phyloP scores from a whole-genome alignment of 2,888 invertebrate genomes.

The Lasioglossum villosulum region DNA sequence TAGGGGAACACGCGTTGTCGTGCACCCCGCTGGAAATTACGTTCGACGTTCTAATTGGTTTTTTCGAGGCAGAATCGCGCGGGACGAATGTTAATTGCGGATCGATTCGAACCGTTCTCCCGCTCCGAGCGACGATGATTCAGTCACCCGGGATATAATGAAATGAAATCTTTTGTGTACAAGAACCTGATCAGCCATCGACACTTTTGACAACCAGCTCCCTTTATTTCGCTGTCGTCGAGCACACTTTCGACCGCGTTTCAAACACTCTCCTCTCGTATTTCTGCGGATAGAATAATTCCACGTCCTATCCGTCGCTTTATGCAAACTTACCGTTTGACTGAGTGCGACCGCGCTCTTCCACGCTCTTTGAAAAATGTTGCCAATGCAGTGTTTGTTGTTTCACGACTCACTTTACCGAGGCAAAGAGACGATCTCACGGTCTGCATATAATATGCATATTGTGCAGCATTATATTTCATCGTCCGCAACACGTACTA shows the following conservation, averaged over 20 bases:
- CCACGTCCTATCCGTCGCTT: background rate
- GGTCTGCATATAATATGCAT: background rate
- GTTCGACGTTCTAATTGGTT: constrained; percentile 56
- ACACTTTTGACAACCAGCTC: background rate
- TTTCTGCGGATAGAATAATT: background rate
- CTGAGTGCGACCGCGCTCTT: background rate
- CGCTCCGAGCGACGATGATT: background rate
- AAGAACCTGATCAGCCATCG: background rate
- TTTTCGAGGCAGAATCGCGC: background rate
- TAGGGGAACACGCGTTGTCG: constrained; percentile 57
- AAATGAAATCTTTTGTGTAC: constrained; percentile 11
- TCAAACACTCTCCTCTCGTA: background rate
- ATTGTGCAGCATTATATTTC: background rate
- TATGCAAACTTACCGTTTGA: background rate
- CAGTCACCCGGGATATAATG: constrained; percentile 14
- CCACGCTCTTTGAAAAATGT: background rate
- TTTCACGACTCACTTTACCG: background rate
- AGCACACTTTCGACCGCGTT: background rate
- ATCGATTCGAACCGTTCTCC: constrained; percentile 18
- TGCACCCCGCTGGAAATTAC: constrained; percentile 35
- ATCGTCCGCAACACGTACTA: too few relatives aligned
- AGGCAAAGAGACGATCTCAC: background rate
- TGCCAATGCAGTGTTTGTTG: background rate
- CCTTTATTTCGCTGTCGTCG: background rate
- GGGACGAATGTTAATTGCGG: constrained; percentile 48